Conservation (phyloP, 2,113 vertebrate species). For the Pipra filicauda region DNA sequence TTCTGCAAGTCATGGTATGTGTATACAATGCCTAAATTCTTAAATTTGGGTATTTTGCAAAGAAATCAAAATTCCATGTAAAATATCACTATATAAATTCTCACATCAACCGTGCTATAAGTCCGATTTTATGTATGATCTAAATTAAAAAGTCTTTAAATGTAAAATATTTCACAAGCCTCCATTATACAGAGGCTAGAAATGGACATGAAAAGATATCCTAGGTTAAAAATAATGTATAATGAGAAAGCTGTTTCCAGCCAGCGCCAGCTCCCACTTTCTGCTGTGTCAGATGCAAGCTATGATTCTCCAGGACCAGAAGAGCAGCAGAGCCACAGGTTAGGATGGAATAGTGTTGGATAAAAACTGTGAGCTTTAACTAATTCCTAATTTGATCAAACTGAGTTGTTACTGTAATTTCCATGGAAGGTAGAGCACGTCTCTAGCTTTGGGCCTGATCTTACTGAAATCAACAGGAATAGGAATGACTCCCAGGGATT, state of each 20-base stretch:
- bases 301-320: background rate
- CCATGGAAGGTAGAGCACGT: background rate
- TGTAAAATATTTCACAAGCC: background rate
- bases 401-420: background rate
- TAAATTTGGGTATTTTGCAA: background rate
- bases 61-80: background rate
- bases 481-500: background rate
- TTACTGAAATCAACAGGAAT: background rate
- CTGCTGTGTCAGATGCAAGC: slow-evolving; percentile 13
- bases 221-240: background rate
- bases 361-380: background rate
- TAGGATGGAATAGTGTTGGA: background rate
- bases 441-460: background rate
- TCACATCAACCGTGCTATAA: background rate
- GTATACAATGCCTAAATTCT: background rate
- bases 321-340: background rate
- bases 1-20: background rate
- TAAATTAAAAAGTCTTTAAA: background rate
- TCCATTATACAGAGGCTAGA: background rate
- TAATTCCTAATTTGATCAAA: background rate
- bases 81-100: background rate
- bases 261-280: background rate
- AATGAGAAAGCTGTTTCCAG: background rate
- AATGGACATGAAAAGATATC: background rate
- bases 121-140: background rate